Evolutionary conservation across 2,888 invertebrate species (phyloP).

Genomic region (Plemyria rubiginata): DNA sequence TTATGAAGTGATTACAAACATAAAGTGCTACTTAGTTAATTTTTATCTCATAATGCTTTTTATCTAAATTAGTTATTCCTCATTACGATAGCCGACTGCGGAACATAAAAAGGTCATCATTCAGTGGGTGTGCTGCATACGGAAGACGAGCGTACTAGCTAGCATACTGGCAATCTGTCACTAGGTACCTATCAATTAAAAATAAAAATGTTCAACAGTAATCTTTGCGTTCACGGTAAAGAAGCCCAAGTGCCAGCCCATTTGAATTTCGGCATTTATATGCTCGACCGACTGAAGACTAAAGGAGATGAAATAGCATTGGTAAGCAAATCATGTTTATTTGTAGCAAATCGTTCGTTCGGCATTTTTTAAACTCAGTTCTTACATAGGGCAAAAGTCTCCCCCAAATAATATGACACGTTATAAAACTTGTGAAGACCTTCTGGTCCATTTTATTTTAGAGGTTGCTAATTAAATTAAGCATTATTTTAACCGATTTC

Average conservation of each 20-base stretch:
- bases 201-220: conserved; percentile 51
- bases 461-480: not conserved
- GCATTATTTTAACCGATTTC: too few species aligned
- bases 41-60: too few species aligned
- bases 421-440: too few species aligned
- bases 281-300: conserved; percentile 56
- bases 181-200: not conserved
- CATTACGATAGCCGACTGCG: not conserved
- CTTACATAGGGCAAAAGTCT: too few species aligned
- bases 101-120: not conserved
- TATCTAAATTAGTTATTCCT: too few species aligned
- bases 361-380: too few species aligned
- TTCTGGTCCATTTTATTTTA: too few species aligned
- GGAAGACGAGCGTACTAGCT: not conserved
- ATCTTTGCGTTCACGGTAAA: conserved; percentile 58
- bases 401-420: too few species aligned
- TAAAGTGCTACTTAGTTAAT: too few species aligned
- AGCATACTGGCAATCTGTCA: not conserved
- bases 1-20: too few species aligned
- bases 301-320: conserved; percentile 56
- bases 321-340: too few species aligned
- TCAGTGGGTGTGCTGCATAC: not conserved
- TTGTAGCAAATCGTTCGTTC: not conserved
- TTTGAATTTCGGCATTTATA: conserved; percentile 68
- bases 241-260: conserved; percentile 63